Conservation (phyloP, 2,797 vertebrate genomes). For the Lepilemur septentrionalis region DNA sequence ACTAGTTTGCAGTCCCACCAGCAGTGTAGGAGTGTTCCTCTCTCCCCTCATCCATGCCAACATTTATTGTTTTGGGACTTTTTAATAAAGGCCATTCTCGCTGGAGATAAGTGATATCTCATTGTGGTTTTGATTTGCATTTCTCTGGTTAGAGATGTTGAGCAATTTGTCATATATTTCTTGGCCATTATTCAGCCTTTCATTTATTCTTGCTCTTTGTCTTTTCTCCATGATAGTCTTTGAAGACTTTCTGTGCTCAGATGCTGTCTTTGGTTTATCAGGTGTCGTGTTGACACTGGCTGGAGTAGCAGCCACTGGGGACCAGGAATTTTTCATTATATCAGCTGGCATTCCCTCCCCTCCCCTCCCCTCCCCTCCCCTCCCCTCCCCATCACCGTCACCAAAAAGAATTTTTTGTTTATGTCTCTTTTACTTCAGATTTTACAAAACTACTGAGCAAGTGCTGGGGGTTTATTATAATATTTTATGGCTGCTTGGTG, state of each 20-base stretch:
- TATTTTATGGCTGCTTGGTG: conserved; percentile 60
- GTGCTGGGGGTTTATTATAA: conserved; percentile 43
- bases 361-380: background rate
- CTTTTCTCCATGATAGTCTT: conserved; percentile 97
- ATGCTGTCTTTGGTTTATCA: conserved; percentile 97
- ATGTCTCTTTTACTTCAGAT: conserved; percentile 50
- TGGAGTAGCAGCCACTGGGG: conserved; percentile 95
- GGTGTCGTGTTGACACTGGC: conserved; percentile 94
- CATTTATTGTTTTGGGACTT: too few relatives aligned
- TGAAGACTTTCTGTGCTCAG: conserved; percentile 97
- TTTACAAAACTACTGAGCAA: conserved; percentile 66
- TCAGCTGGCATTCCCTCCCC: conserved; percentile 90
- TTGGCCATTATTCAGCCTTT: conserved; percentile 62
- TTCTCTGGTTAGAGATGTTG: too few relatives aligned
- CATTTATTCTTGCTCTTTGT: conserved; percentile 92
- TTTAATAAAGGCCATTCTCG: too few relatives aligned
- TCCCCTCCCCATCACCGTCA: background rate
- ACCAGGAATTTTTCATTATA: conserved; percentile 95
- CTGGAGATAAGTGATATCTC: too few relatives aligned
- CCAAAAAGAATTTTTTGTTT: conserved; percentile 29
- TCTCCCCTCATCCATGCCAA: too few relatives aligned
- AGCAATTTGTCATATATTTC: too few relatives aligned
- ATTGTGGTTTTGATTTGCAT: too few relatives aligned
- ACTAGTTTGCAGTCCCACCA: too few relatives aligned
- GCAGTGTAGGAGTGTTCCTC: too few relatives aligned